phyloP scores from a whole-genome alignment of 2,113 vertebrate species.

The Dicentrarchus labrax region DNA sequence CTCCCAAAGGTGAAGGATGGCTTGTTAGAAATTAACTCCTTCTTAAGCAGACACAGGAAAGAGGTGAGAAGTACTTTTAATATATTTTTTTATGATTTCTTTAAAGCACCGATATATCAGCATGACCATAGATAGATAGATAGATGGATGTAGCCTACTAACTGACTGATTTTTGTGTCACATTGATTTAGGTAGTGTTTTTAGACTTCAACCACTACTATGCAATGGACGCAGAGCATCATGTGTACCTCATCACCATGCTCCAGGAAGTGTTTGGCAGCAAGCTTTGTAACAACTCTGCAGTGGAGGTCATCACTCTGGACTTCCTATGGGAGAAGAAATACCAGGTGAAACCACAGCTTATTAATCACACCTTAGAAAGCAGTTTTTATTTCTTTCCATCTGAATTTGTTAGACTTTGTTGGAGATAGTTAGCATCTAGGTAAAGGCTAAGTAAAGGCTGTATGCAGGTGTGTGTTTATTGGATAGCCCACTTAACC shows the following conservation, averaged over 20 bases:
- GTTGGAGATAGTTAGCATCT: background rate
- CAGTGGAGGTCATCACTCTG: conserved; percentile 90
- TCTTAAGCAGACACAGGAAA: conserved; percentile 88
- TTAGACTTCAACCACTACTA: conserved; percentile 99
- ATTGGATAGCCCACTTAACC: conserved; percentile 1
- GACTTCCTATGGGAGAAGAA: conserved; percentile 92
- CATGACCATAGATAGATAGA: background rate
- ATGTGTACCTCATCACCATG: conserved; percentile 87
- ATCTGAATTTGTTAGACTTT: background rate
- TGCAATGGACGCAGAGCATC: conserved; percentile 93
- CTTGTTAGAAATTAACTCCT: conserved; percentile 90
- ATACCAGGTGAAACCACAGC: conserved; percentile 85
- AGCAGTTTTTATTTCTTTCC: background rate
- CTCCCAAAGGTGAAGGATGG: conserved; percentile 87
- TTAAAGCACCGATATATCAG: background rate
- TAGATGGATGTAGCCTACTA: background rate
- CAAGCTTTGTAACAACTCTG: conserved; percentile 88
- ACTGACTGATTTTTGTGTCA: conserved; percentile 1
- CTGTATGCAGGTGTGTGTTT: background rate
- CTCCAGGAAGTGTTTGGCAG: conserved; percentile 91
- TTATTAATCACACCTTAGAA: background rate
- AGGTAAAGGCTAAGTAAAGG: conserved; percentile 1
- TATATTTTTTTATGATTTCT: background rate
- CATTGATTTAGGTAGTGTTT: conserved; percentile 87
- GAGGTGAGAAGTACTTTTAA: conserved; percentile 61